Base-by-base conservation (phyloP, 1,140 invertebrate genomes). In the Cydia splendana region DNA sequence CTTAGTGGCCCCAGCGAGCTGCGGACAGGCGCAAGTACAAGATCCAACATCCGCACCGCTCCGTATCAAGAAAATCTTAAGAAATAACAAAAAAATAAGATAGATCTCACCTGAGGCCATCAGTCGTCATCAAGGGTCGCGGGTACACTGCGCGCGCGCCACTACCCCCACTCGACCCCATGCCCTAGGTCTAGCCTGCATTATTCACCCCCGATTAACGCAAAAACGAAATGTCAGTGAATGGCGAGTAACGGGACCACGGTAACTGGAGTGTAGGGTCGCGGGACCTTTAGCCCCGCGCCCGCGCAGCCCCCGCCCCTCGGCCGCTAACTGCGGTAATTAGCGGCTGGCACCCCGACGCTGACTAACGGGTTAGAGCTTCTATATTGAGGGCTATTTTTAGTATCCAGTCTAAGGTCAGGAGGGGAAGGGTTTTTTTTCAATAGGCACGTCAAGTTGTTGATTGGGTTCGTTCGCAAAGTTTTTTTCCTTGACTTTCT, bases 51-150 rank as follows among this genome's bases (percentile, higher is more conserved):
- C 20, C 3, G 7, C 2, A 7, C 18, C 9, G n/a, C 51, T 15
- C 15, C 15, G 51, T 48, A 48, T 13, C 45, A n/a, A 10, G 10
- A 24, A 62, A 62, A 62, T 24, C 18, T 75, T 62, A 65, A 18
- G 57, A 4, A 30, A 76, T 13, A 38, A 42, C n/a, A 62, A 74
- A 28, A 28, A 30, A 30, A 65, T 45, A 57, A 57, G 30, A 57
- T 53, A 51, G 51, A 74, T 86, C 85, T 88, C 86, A 88, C 87
- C 84, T 75, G 80, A 73, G 71, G 84, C 83, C 83, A 88, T 88
- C 76, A 51, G 74, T 74, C 20, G 57, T 62, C 57, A 62, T 62
- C 57, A 24, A 20, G 77, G 71, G 76, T 65, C 38, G 78, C 78
- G 79, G 28, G n/a, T 20, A 76, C 79, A 79, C 65, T 80, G 76